Evolutionary conservation across 2,797 vertebrate species (phyloP).

Genomic region (Macrochelys suwanniensis): DNA sequence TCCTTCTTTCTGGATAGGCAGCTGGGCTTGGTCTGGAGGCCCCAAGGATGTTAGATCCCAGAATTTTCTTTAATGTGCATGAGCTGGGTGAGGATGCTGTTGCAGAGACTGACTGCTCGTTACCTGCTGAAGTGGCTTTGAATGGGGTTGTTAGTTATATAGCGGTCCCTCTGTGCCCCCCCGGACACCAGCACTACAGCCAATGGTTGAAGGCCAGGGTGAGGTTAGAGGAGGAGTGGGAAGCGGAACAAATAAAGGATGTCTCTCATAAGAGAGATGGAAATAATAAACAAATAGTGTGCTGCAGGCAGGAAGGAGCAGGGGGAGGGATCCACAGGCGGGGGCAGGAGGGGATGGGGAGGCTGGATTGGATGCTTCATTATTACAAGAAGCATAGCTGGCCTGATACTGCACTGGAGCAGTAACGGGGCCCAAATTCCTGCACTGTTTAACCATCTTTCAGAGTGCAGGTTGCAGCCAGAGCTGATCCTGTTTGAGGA

Average conservation of each 20-base stretch:
- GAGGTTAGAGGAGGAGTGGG: constrained; percentile 27
- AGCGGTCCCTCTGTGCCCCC: not conserved
- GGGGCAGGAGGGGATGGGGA: not conserved
- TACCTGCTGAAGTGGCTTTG: not conserved
- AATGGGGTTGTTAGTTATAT: constrained; percentile 18
- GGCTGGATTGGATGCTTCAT: not conserved
- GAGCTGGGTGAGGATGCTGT: not conserved
- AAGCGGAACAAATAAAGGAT: not conserved
- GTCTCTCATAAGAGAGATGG: not conserved
- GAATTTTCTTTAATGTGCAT: rapidly evolving
- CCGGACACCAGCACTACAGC: not conserved
- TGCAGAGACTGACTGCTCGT: not conserved
- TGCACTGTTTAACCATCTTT: not conserved
- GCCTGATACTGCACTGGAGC: rapidly evolving
- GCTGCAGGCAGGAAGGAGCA: not conserved
- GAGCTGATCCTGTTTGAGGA: rapidly evolving
- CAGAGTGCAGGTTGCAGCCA: not conserved
- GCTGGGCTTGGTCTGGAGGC: not conserved
- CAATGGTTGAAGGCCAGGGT: constrained; percentile 56
- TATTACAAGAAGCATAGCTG: not conserved
- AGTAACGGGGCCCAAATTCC: rapidly evolving
- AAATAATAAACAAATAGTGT: constrained; percentile 41
- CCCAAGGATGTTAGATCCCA: rapidly evolving
- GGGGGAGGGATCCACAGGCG: not conserved
- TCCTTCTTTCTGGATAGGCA: rapidly evolving